Evolutionary conservation across 2,797 vertebrate genomes (phyloP), one percentile per base, ranked within the genome.

Genomic region (Thripadectes ignobilis): DNA sequence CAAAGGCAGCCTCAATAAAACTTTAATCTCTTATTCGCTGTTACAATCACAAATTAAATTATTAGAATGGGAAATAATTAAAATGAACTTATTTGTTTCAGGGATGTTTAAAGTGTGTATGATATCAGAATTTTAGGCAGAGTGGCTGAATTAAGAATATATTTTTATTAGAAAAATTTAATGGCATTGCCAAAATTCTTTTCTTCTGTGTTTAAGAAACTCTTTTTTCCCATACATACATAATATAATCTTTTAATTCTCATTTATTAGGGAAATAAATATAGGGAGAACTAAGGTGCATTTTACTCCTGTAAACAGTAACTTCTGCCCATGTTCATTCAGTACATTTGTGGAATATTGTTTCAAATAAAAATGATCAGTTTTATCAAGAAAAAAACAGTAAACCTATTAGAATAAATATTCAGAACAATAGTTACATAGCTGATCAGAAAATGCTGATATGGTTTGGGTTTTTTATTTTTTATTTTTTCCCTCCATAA

Each of bases 401-500:
- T 55, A 57, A 82, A 69, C 34, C 14, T 17, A 15, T 39, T 39
- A 59, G n/a, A 74, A 61, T 57, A 52, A 81, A 83, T 77, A 13
- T 1, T 32, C 19, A 54, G 32, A 54, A 32, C 18, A 54, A 3
- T 61, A 76, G 52, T 14, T 34, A 10, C 30, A 14, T 21, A 12
- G 12, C 23, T 57, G n/a, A 32, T 69, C 20, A 69, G 43, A 72
- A 73, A 92, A 77, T n/a, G 3, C 21, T 66, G 73, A 6, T 48
- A 30, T 45, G 5, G 3, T 32, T 68, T 61, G 15, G 4, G 6
- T 0, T 12, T 34, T 10, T 38, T 38, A 38, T 38, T 38, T 38
- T 38, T 38, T 38, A 38, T 52, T 38, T 26, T 10, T 9, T 2
- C 0, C 0, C 5, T 5, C 13, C 0, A 12, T 26, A 75, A 63